Conservation (phyloP, 2,888 invertebrate genomes). For the Catocala sponsa region DNA sequence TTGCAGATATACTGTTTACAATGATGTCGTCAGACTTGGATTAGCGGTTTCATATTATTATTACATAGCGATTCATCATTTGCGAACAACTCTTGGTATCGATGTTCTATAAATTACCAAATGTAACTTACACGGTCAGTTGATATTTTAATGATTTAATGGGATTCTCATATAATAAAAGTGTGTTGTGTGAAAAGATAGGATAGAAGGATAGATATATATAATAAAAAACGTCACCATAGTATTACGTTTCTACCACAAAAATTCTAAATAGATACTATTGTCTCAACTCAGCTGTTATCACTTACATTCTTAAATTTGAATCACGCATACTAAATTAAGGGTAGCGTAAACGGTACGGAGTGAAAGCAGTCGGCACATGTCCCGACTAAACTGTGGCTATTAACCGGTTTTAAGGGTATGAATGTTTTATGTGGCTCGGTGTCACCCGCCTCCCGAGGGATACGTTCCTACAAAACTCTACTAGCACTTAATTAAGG, state of each 20-base stretch:
- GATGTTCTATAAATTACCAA: too few species aligned
- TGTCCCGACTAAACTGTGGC: slow-evolving; percentile 71
- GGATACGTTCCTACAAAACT: slow-evolving; percentile 73
- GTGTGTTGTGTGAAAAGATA: too few species aligned
- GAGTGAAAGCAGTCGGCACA: slow-evolving; percentile 40
- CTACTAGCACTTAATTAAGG: slow-evolving; percentile 84
- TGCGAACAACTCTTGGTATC: too few species aligned
- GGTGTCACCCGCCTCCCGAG: slow-evolving; percentile 71
- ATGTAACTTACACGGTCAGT: too few species aligned
- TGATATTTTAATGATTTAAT: too few species aligned
- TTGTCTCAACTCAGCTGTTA: too few species aligned
- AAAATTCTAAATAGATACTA: too few species aligned
- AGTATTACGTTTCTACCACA: too few species aligned
- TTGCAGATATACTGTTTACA: slow-evolving; percentile 83
- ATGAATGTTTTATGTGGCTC: slow-evolving; percentile 80
- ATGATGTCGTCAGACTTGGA: slow-evolving; percentile 73
- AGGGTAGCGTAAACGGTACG: slow-evolving; percentile 21
- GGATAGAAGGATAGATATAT: too few species aligned
- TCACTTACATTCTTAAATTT: too few species aligned
- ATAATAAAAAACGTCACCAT: too few species aligned
- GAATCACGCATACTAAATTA: slow-evolving; percentile 10
- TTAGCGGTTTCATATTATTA: slow-evolving; percentile 55
- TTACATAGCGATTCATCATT: background rate
- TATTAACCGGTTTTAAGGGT: slow-evolving; percentile 77
- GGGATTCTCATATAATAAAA: too few species aligned